These are phyloP conservation scores for Belonocnema kinseyi DNA, from an alignment of 1,140 invertebrate species.

Conservation along the genomic window DNA sequence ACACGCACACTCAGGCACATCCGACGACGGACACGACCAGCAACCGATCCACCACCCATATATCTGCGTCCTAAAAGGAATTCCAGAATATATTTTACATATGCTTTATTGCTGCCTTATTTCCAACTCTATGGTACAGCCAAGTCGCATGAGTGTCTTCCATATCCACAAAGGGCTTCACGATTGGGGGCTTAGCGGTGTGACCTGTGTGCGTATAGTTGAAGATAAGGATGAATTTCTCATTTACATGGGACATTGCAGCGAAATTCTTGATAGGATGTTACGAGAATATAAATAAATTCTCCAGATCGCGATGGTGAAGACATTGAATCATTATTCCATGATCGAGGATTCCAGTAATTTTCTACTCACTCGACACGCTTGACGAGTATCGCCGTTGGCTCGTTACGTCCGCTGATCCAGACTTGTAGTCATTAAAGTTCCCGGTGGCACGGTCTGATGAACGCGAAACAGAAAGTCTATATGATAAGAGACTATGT, in stretches of 20 bases:
- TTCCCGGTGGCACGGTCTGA: not conserved
- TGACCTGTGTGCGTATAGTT: conserved; percentile 54
- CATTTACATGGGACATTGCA: conserved; percentile 19
- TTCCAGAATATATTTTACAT: conserved; percentile 77
- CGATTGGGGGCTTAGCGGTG: conserved; percentile 45
- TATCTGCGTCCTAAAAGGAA: conserved; percentile 76
- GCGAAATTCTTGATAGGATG: conserved; percentile 21
- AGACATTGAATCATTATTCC: not conserved
- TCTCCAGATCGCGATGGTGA: not conserved
- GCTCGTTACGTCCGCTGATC: conserved; percentile 18
- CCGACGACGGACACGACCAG: conserved; percentile 63
- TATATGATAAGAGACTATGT: not conserved
- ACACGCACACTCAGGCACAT: conserved; percentile 47
- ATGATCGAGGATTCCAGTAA: conserved; percentile 7
- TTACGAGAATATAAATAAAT: conserved; percentile 14
- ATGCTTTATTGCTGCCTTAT: conserved; percentile 76
- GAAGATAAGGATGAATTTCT: conserved; percentile 48
- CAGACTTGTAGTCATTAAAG: conserved; percentile 19
- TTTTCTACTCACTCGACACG: not conserved
- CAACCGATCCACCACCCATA: conserved; percentile 69
- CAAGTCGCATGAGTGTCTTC: conserved; percentile 37
- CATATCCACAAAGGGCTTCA: conserved; percentile 44
- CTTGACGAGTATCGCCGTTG: conserved; percentile 32
- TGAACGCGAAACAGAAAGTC: conserved; percentile 17
- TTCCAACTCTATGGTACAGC: conserved; percentile 66